Percentiles rank a stretch among this genome's conserved stretches.
These are phyloP conservation scores for Edolisoma coerulescens DNA, from an alignment of 2,113 vertebrate genomes.

Conservation along the genomic window DNA sequence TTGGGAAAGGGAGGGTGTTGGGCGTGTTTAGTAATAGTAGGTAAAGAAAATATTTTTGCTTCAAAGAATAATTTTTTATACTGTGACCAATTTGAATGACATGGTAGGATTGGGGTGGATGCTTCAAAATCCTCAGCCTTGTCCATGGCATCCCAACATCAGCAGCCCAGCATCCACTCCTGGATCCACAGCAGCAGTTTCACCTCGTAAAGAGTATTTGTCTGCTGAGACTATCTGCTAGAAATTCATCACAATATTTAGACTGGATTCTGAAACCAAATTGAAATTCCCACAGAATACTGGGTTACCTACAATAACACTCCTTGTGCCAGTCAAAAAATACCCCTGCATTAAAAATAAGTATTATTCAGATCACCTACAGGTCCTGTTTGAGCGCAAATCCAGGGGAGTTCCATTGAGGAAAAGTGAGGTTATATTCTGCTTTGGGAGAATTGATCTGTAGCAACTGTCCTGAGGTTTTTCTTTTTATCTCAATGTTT, in stretches of 20 bases:
- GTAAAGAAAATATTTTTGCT: not conserved
- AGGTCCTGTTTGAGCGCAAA: not conserved
- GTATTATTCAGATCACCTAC: not conserved
- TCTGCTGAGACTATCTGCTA: conserved; percentile 15
- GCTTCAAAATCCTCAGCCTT: not conserved
- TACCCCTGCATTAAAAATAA: not conserved
- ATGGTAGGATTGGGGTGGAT: not conserved
- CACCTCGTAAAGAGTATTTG: not conserved
- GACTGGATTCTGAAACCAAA: conserved; percentile 34
- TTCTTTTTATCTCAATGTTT: conserved; percentile 38
- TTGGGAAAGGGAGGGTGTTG: not conserved
- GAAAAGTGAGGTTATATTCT: not conserved
- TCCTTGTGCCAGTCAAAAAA: conserved; percentile 8
- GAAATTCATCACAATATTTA: conserved; percentile 52
- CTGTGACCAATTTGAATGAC: not conserved
- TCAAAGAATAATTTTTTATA: not conserved
- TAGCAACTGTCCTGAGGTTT: conserved; percentile 3
- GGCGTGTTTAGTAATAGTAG: not conserved
- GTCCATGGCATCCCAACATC: not conserved
- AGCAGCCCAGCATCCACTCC: not conserved
- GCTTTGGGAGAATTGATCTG: not conserved
- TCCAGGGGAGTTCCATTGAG: not conserved
- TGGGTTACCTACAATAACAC: conserved; percentile 8
- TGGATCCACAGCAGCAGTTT: not conserved
- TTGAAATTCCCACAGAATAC: conserved; percentile 38